Evolutionary conservation across 2,797 vertebrate species (phyloP).

Genomic region (Pseudopleuronectes americanus): DNA sequence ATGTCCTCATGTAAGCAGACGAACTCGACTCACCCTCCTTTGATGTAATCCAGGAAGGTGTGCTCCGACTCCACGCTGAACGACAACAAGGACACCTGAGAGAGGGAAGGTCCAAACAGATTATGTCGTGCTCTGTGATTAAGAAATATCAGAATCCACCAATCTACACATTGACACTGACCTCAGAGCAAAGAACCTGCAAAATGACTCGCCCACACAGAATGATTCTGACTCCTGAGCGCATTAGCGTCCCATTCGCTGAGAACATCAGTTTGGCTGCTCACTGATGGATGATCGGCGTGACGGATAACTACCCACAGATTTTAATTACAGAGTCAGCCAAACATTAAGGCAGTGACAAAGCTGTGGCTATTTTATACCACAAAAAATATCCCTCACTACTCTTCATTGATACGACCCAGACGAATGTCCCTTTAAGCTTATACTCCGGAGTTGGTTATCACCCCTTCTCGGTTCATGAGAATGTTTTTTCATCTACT

Average conservation of each 20-base stretch:
- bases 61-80: conserved; percentile 93
- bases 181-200: conserved; percentile 54
- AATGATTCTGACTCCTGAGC: conserved; percentile 19
- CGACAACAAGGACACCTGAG: conserved; percentile 92
- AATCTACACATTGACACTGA: conserved; percentile 59
- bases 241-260: conserved; percentile 65
- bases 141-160: conserved; percentile 32
- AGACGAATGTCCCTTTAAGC: conserved; percentile 19
- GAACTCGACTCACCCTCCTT: conserved; percentile 90
- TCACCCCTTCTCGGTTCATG: conserved; percentile 18
- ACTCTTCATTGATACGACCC: conserved; percentile 32
- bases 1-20: background rate
- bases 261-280: conserved; percentile 27
- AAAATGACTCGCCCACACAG: conserved; percentile 53
- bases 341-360: conserved; percentile 43
- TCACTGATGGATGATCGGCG: conserved; percentile 51
- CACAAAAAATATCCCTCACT: conserved; percentile 49
- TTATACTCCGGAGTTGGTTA: conserved; percentile 23
- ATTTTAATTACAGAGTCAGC: conserved; percentile 72
- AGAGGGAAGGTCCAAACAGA: conserved; percentile 42
- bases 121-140: conserved; percentile 39
- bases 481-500: conserved; percentile 47
- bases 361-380: conserved; percentile 51
- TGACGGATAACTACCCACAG: conserved; percentile 68
- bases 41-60: conserved; percentile 97